Base-by-base conservation (phyloP, 92 coral and sea anemone genomes). In the Zoanthus sociatus region DNA sequence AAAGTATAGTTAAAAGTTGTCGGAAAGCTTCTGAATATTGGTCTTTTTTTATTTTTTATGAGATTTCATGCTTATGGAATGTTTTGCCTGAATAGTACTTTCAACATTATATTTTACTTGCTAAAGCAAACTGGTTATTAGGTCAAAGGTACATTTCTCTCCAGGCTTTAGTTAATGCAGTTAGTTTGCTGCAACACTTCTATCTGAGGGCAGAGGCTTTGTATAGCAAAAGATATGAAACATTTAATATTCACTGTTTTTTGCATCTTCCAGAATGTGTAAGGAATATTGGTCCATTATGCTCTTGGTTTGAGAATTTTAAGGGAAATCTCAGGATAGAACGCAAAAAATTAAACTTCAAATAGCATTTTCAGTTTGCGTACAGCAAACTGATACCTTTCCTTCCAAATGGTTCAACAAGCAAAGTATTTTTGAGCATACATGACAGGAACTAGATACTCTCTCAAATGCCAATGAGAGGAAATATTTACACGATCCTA, bases 261-360 rank as follows among this genome's bases (percentile, higher is more conserved):
- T 55, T 91, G 0, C 96, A 94, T 79, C 87, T 94, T 7, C 82
- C 73, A 76, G 92, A 92, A 45, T 91, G 96, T 87, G 96, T 91
- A 0, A 33, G 58, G 14, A 89, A 89, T 83, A 1, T 94, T 17
- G 93, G 94, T 5, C 96, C 96, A 67, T 75, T 93, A 56, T 94
- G 96, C 86, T 94, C 91, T 66, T 94, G 96, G 91, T 94, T 81
- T 82, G 96, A 94, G 74, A 94, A 92, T 46, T 91, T 81, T 26
- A 89, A 94, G 87, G 94, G 94, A 16, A 91, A 94, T 46, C 73
- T 94, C 14, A 73, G 94, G 67, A 94, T 91, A 94, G 96, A 5
- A 89, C 93, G 53, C 94, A 94, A 79, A 91, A 89, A 9, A 90
- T 94, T 20, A 91, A 94, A 61, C 85, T 89, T 48, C 96, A 94